A percentile compares a stretch with the other conserved stretches of the same genome.
These are phyloP conservation scores for Troides helena DNA, from an alignment of 2,888 invertebrate genomes.

Conservation along the genomic window DNA sequence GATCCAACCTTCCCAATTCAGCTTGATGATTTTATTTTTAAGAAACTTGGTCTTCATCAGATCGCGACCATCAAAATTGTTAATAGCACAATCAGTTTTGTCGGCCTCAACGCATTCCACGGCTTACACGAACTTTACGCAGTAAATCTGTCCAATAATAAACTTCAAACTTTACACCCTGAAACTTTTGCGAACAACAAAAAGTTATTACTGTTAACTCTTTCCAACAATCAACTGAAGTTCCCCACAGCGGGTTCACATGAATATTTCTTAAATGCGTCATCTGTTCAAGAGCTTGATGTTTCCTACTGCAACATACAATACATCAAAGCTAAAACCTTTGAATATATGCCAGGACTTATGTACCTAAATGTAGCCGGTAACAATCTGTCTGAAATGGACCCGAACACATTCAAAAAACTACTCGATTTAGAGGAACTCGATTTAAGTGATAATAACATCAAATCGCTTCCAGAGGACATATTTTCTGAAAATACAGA, in stretches of 20 bases:
- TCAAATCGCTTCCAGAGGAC: conserved; percentile 81
- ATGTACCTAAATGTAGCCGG: conserved; percentile 85
- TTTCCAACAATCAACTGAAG: conserved; percentile 83
- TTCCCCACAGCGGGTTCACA: conserved; percentile 63
- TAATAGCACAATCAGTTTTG: conserved; percentile 83
- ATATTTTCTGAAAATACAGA: conserved; percentile 84
- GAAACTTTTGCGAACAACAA: conserved; percentile 85
- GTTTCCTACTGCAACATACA: conserved; percentile 85
- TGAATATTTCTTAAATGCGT: conserved; percentile 80
- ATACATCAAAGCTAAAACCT: conserved; percentile 82
- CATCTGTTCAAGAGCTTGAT: conserved; percentile 85
- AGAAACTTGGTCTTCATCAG: conserved; percentile 82
- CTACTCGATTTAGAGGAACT: conserved; percentile 85
- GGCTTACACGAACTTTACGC: conserved; percentile 84
- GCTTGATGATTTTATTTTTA: conserved; percentile 82
- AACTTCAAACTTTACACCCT: conserved; percentile 83
- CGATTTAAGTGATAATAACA: conserved; percentile 85
- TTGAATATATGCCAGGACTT: conserved; percentile 82
- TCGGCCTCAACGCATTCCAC: conserved; percentile 85
- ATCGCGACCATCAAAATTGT: conserved; percentile 85
- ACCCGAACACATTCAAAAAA: conserved; percentile 81
- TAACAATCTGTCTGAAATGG: conserved; percentile 83
- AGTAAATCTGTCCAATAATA: conserved; percentile 85
- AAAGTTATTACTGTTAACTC: conserved; percentile 83
- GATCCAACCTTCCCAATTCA: conserved; percentile 79